Evolutionary conservation across 1,140 invertebrate species (phyloP), one percentile per base, ranked within the genome.

Genomic region (Panulirus ornatus): DNA sequence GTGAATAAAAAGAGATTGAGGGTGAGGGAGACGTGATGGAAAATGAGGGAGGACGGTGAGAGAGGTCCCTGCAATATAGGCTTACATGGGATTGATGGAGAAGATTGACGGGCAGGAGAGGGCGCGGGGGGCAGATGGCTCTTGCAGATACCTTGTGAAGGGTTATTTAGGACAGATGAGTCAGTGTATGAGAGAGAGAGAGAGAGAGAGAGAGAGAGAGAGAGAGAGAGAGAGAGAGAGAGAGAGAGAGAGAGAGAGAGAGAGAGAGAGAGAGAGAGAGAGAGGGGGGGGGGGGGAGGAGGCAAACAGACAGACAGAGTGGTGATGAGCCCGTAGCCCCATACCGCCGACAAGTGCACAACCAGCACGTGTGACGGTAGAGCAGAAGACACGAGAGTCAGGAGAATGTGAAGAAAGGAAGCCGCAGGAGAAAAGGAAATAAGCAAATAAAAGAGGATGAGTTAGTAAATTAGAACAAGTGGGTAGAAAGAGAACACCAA

Each of bases 161-260:
- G 40, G 73, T 42, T 76, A 76, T 76, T 76, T 76, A 76, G 73
- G 63, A 40, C 63, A 70, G 82, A 71, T 71, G 70, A 71, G 73
- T 76, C 73, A 79, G 51, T 22, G 42, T 6, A n/a, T 14, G 0
- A 40, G 83, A 51, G 38, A 44, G 47, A 27, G 19, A 84, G 82
- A 47, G 27, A 42, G 70, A 40, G 14, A 73, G 70, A 19, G 40
- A 38, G 58, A 19, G 40, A 42, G 42, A 42, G n/a, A 47, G 66
- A 14, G 40, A 47, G 14, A 9, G 11, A 84, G 63, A 27, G 22
- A 14, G 63, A 27, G 16, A 42, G 27, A 70, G 58, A 66, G 2
- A 38, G 63, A 30, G 19, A 78, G 75, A 22, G 22, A 38, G 82
- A 40, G 2, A 9, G 76, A 44, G 11, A 40, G 19, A 75, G 71